phyloP scores from a whole-genome alignment of 2,797 vertebrate genomes.

The Acanthornis magna region DNA sequence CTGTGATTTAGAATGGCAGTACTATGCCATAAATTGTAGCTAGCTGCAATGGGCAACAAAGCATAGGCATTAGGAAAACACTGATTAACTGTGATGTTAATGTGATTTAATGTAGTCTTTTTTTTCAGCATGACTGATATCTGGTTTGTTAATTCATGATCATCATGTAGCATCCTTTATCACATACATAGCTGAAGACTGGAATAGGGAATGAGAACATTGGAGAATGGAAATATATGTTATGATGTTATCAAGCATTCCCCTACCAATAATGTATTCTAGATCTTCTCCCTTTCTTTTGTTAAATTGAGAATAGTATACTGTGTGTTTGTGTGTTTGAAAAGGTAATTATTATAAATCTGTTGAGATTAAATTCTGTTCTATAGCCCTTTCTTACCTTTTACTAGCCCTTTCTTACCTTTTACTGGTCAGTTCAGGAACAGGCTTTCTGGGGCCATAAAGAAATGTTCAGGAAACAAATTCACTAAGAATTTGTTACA shows the following conservation, averaged over 20 bases:
- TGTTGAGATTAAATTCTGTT: background rate
- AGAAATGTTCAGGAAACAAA: background rate
- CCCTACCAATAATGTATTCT: background rate
- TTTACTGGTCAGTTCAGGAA: background rate
- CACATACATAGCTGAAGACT: background rate
- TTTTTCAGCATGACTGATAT: background rate
- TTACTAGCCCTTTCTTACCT: background rate
- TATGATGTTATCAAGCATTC: background rate
- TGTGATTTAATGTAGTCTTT: background rate
- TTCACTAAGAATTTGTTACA: background rate
- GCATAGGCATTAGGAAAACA: background rate
- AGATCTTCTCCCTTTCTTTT: background rate
- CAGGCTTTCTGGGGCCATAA: background rate
- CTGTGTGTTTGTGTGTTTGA: background rate
- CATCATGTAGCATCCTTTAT: background rate
- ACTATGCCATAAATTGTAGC: background rate
- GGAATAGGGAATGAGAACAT: background rate
- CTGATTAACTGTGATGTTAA: background rate
- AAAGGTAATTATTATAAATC: background rate
- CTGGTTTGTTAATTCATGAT: background rate
- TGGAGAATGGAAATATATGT: background rate
- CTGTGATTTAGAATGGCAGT: background rate
- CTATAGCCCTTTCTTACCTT: background rate
- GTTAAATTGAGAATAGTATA: background rate
- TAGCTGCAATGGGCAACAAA: background rate